These are phyloP conservation scores for Neogale vison DNA, from an alignment of 2,113 vertebrate species.

Conservation along the genomic window DNA sequence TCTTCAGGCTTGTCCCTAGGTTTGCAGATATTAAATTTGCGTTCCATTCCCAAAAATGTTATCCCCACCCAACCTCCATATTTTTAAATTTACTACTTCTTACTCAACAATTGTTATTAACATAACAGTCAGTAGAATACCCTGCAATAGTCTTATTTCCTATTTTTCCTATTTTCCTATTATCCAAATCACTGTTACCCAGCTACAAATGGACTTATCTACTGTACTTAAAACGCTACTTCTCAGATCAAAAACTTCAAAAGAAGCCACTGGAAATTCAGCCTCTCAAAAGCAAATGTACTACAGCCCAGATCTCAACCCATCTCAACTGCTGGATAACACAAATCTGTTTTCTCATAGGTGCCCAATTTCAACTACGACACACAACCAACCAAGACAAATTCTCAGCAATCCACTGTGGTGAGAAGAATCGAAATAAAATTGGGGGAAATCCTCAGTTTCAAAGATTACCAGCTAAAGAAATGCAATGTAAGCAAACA, in stretches of 20 bases:
- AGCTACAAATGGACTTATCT: background rate
- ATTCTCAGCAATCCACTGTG: background rate
- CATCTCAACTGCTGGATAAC: background rate
- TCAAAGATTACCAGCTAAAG: background rate
- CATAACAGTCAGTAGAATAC: background rate
- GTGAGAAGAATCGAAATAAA: background rate
- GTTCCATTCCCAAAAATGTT: background rate
- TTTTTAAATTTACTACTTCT: background rate
- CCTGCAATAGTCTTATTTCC: background rate
- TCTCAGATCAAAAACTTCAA: background rate
- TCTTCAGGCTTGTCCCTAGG: background rate
- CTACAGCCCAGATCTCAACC: background rate
- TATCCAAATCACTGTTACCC: background rate
- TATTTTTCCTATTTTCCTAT: background rate
- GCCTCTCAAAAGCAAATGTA: background rate
- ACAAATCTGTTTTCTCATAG: background rate
- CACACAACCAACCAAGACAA: background rate
- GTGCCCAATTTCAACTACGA: background rate
- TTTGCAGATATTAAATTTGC: slow-evolving; percentile 16
- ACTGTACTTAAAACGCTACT: background rate
- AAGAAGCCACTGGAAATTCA: background rate
- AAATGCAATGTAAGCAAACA: background rate
- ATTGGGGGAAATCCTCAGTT: background rate
- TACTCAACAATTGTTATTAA: background rate
- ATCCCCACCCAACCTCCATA: background rate